Evolutionary conservation across 2,113 vertebrate genomes (phyloP).

Genomic region (Mohoua ochrocephala): DNA sequence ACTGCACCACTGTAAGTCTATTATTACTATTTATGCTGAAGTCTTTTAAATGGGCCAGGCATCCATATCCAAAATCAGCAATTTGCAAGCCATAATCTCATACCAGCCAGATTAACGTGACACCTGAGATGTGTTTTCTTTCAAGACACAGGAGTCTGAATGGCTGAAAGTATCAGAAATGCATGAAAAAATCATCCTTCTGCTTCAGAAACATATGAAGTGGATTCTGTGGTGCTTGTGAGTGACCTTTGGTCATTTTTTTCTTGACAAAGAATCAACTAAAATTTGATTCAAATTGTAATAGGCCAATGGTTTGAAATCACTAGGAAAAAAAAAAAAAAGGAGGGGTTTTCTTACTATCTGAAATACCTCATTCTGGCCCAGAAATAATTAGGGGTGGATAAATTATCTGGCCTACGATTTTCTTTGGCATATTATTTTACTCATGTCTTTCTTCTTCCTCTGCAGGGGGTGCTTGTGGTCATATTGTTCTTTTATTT

Average conservation of each 20-base stretch:
- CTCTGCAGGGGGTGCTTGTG: conserved; percentile 36
- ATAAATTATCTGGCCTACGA: background rate
- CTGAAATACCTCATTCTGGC: background rate
- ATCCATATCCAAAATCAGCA: conserved; percentile 59
- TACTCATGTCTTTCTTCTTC: conserved; percentile 4
- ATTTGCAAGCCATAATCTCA: conserved; percentile 58
- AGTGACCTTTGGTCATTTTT: background rate
- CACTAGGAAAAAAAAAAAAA: too few relatives aligned
- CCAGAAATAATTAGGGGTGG: background rate
- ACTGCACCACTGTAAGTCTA: background rate
- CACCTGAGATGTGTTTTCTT: conserved; percentile 64
- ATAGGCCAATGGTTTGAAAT: background rate
- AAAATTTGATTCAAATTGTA: background rate
- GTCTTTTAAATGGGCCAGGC: background rate
- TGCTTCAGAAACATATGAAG: background rate
- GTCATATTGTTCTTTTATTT: conserved; percentile 58
- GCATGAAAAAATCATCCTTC: background rate
- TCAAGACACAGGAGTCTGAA: conserved; percentile 1
- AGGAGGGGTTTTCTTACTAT: background rate
- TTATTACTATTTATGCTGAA: conserved; percentile 48
- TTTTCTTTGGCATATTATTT: conserved; percentile 48
- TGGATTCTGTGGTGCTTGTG: background rate
- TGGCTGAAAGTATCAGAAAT: conserved; percentile 31
- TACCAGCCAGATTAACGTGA: conserved; percentile 44
- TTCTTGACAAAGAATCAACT: background rate